Percentiles rank a stretch among this genome's conserved stretches.
These are phyloP conservation scores for Pseudocheirus occidentalis DNA, from an alignment of 2,797 vertebrate genomes.

Conservation along the genomic window DNA sequence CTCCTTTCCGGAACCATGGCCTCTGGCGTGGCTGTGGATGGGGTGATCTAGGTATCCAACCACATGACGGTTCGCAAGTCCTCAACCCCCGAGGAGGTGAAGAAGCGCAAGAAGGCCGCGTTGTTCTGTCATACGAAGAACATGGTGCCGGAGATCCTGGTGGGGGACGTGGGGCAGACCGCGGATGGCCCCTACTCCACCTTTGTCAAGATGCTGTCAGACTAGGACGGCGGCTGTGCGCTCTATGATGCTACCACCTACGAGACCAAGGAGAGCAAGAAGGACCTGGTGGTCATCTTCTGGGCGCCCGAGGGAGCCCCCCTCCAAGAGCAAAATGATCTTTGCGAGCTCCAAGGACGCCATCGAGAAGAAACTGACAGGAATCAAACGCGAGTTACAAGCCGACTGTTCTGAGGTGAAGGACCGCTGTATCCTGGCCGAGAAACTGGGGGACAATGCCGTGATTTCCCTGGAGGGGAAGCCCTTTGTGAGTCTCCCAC, in stretches of 20 bases:
- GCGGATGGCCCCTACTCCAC: conserved; percentile 87
- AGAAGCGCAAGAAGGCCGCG: conserved; percentile 92
- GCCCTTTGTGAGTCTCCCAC: conserved; percentile 86
- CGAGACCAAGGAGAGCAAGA: conserved; percentile 94
- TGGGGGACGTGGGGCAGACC: conserved; percentile 87
- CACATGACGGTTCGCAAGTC: conserved; percentile 95
- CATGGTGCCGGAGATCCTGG: conserved; percentile 91
- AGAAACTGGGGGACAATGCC: conserved; percentile 89
- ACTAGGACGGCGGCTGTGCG: conserved; percentile 91
- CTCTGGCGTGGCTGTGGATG: conserved; percentile 92
- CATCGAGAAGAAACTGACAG: conserved; percentile 93
- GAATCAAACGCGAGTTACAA: conserved; percentile 95
- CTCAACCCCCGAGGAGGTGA: conserved; percentile 89
- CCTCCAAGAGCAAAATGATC: conserved; percentile 93
- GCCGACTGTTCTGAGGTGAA: conserved; percentile 91
- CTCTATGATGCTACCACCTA: conserved; percentile 92
- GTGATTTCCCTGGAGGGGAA: conserved; percentile 91
- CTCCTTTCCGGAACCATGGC: conserved; percentile 76
- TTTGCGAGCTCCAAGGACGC: conserved; percentile 89
- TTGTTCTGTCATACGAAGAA: conserved; percentile 91
- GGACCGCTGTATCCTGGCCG: conserved; percentile 90
- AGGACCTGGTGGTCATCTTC: conserved; percentile 94
- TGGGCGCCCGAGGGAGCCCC: conserved; percentile 90
- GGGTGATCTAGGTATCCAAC: conserved; percentile 91
- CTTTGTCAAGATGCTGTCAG: conserved; percentile 91